A percentile compares a stretch with the other conserved stretches of the same genome.
Conservation (phyloP, 2,797 vertebrate genomes). For the Anableps anableps region DNA sequence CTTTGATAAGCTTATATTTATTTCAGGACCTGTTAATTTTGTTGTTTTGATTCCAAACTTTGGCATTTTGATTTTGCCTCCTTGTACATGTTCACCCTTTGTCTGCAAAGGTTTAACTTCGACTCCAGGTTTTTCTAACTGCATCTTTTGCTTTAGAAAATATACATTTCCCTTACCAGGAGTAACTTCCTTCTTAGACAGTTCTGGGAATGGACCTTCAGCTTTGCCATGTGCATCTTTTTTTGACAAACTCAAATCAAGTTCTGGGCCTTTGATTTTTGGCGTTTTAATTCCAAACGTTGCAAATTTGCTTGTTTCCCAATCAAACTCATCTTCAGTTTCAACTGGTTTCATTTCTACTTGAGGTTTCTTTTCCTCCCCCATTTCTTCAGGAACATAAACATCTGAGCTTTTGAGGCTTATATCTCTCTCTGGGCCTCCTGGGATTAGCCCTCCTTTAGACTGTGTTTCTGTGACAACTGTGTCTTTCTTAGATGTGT, state of each 20-base stretch:
- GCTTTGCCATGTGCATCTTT: conserved; percentile 20
- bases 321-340: conserved; percentile 22
- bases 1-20: conserved; percentile 42
- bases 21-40: conserved; percentile 28
- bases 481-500: conserved; percentile 55
- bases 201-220: conserved; percentile 4
- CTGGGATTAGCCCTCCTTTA: conserved; percentile 19
- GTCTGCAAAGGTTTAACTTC: not conserved
- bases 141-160: conserved; percentile 6
- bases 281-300: conserved; percentile 39
- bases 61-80: conserved; percentile 58
- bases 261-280: conserved; percentile 30
- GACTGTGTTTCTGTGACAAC: conserved; percentile 24
- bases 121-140: not conserved
- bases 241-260: conserved; percentile 44
- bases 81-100: conserved; percentile 32
- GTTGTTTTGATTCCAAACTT: conserved; percentile 37
- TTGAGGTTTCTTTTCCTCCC: conserved; percentile 28
- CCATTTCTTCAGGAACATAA: conserved; percentile 34
- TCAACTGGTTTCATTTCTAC: conserved; percentile 28
- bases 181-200: conserved; percentile 13
- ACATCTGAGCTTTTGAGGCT: conserved; percentile 14
- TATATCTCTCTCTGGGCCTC: conserved; percentile 8
- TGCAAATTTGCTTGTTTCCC: conserved; percentile 45
- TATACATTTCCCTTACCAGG: not conserved